phyloP scores from a whole-genome alignment of 2,888 invertebrate species.

The Lasioglossum malachurum region DNA sequence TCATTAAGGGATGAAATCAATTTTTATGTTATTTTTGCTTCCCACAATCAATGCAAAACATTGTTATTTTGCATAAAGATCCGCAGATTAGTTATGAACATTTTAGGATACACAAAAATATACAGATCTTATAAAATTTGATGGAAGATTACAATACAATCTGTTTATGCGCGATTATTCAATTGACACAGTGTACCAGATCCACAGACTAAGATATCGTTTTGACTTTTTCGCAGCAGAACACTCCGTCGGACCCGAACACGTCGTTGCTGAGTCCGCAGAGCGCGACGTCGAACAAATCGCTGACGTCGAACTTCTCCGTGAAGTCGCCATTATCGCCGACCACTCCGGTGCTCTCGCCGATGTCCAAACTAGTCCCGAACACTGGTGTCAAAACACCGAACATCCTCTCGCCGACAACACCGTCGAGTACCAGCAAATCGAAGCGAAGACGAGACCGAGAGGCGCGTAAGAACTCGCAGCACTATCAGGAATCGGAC shows the following conservation, averaged over 20 bases:
- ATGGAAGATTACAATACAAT: not conserved
- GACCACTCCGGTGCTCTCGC: conserved; percentile 78
- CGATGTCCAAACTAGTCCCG: conserved; percentile 79
- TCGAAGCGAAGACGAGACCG: conserved; percentile 82
- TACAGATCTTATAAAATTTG: not conserved
- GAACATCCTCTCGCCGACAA: conserved; percentile 81
- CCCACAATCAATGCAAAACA: too few species aligned
- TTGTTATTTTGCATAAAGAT: too few species aligned
- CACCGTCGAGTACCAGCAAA: conserved; percentile 82
- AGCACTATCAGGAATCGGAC: conserved; percentile 90
- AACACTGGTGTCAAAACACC: conserved; percentile 75
- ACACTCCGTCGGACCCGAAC: conserved; percentile 81
- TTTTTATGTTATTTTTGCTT: too few species aligned
- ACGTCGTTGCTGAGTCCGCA: conserved; percentile 81
- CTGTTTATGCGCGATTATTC: not conserved
- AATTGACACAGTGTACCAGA: not conserved
- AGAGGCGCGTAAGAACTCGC: conserved; percentile 84
- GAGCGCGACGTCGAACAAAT: conserved; percentile 80
- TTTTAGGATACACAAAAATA: too few species aligned
- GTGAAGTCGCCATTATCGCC: conserved; percentile 76
- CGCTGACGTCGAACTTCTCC: conserved; percentile 79
- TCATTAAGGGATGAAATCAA: too few species aligned
- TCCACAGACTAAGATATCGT: not conserved
- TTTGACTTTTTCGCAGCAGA: conserved; percentile 70
- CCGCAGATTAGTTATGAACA: too few species aligned